phyloP scores from a whole-genome alignment of 1,140 invertebrate genomes.

The Cardiocondyla obscurior region DNA sequence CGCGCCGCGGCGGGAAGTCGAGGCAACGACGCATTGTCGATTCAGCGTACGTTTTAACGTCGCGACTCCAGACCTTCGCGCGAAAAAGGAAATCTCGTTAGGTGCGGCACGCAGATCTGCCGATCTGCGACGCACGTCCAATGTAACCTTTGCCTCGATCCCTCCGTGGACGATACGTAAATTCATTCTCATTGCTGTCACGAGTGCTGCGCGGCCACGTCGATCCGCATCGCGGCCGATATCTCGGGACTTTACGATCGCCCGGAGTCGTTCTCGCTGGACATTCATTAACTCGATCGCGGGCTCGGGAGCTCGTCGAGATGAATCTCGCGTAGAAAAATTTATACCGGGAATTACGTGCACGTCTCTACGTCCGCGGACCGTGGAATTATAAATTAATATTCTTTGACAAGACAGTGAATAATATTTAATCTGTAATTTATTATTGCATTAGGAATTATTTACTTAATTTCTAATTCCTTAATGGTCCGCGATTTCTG shows the following conservation, averaged over 20 bases:
- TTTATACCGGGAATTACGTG: too few species aligned
- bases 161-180: not conserved
- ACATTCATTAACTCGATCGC: conserved; percentile 25
- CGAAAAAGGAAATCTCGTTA: not conserved
- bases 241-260: conserved; percentile 17
- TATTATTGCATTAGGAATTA: too few species aligned
- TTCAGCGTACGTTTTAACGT: not conserved
- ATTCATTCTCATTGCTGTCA: conserved; percentile 25
- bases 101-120: conserved; percentile 16
- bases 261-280: not conserved
- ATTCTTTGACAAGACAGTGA: too few species aligned
- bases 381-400: too few species aligned
- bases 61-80: not conserved
- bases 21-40: not conserved
- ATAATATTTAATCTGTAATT: too few species aligned
- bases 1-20: not conserved
- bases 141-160: conserved; percentile 21
- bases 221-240: not conserved
- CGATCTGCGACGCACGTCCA: not conserved
- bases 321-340: conserved; percentile 16
- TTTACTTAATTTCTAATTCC: too few species aligned
- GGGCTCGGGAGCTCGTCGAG: not conserved
- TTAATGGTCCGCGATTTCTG: too few species aligned
- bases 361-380: too few species aligned
- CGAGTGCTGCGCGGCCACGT: conserved; percentile 5